Percentiles rank a stretch among this genome's conserved stretches.
These are phyloP conservation scores for Porites lobata DNA, from an alignment of 92 coral and sea anemone genomes.

Conservation along the genomic window DNA sequence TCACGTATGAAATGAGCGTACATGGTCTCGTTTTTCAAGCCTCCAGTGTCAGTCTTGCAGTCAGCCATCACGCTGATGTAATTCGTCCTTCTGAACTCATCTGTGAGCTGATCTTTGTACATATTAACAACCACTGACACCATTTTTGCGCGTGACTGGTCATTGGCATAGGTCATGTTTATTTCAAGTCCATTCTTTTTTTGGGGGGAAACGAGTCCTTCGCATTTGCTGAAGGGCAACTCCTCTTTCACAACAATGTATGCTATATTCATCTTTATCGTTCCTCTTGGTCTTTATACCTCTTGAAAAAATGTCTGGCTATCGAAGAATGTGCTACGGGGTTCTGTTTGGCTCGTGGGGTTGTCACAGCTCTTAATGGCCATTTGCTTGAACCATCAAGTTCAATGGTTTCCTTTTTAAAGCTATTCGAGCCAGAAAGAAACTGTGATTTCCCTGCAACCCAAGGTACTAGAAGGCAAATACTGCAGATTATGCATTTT, in stretches of 20 bases:
- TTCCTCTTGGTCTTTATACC: too few relatives aligned
- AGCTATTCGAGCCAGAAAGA: conserved; percentile 29
- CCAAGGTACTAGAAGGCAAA: conserved; percentile 31
- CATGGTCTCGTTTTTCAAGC: conserved; percentile 48
- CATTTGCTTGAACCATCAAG: conserved; percentile 43
- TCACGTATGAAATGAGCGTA: conserved; percentile 36
- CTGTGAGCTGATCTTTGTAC: conserved; percentile 23
- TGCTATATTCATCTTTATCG: conserved; percentile 32
- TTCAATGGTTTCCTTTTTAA: conserved; percentile 48
- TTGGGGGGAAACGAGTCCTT: conserved; percentile 20
- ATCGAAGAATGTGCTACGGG: too few relatives aligned
- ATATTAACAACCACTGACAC: conserved; percentile 51
- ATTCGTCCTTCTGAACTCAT: conserved; percentile 13
- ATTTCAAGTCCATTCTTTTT: conserved; percentile 50
- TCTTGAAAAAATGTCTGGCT: too few relatives aligned
- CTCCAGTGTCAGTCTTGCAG: conserved; percentile 56
- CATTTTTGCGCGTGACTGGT: conserved; percentile 40
- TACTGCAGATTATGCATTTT: conserved; percentile 31
- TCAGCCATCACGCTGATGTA: conserved; percentile 58
- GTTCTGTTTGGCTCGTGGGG: not conserved
- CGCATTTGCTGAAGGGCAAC: conserved; percentile 32
- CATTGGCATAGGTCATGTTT: conserved; percentile 36
- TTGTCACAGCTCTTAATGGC: conserved; percentile 29
- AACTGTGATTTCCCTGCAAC: conserved; percentile 44
- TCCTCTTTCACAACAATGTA: conserved; percentile 35